Base-by-base conservation (phyloP, 1,140 invertebrate genomes). In the Medauroidea extradentata region DNA sequence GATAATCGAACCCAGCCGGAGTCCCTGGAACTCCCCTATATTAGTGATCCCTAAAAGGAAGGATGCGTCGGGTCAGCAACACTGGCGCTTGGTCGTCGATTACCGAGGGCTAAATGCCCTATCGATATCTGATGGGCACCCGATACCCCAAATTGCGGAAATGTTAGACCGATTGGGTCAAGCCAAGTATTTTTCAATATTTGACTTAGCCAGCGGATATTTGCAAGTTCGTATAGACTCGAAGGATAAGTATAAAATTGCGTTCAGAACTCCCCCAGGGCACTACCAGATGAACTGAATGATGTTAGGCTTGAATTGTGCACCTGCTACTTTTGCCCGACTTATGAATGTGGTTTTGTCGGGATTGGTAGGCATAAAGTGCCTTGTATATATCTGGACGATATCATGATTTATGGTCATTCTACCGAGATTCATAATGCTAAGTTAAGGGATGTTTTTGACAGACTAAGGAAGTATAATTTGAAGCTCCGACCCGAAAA, bases 121-220 rank as follows among this genome's bases (percentile, higher is more conserved):
- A 1, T 78, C 74, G 0, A 63, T 53, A 9, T 53, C 61, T 44
- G 76, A 78, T 52, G 67, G 7, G 74, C 80, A n/a, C 70, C 73
- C 34, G 69, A 73, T 11, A 67, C n/a, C n/a, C n/a, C n/a, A n/a
- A n/a, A n/a, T n/a, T n/a, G n/a, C n/a, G n/a, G n/a, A n/a, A n/a
- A 66, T 72, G 44, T 64, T 83, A 14, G 72, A 78, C 59, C 70
- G 71, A 60, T 60, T 81, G 44, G 66, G 69, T 9, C 68, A 65
- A 4, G 38, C 64, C n/a, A n/a, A n/a, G n/a, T n/a, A n/a, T n/a
- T n/a, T n/a, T n/a, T n/a, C n/a, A n/a, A n/a, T n/a, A n/a, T 49
- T 81, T 11, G 75, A 82, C 69, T 57, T 79, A 2, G 67, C 66
- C 1, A 67, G 63, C 34, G 80, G 80, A 8, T 82, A 76, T 61